Percentiles rank a stretch among this genome's conserved stretches.
Evolutionary conservation across 2,797 vertebrate genomes (phyloP).

Genomic region (Sciaenops ocellatus): DNA sequence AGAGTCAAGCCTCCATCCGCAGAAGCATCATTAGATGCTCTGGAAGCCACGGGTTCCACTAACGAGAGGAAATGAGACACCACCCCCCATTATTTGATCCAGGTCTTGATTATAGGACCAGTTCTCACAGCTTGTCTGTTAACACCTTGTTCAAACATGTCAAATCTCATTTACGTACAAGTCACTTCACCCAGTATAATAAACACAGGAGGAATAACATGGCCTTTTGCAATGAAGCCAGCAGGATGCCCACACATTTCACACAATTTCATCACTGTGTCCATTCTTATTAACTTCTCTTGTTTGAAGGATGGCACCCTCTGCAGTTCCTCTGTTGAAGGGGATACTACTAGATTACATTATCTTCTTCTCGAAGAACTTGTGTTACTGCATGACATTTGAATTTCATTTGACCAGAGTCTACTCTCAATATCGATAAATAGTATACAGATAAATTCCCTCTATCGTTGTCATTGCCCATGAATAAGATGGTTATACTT

Average conservation of each 20-base stretch:
- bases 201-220: constrained; percentile 42
- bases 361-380: constrained; percentile 7
- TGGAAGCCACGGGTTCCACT: constrained; percentile 24
- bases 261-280: constrained; percentile 73
- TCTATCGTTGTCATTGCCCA: too few species aligned
- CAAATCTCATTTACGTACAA: constrained; percentile 55
- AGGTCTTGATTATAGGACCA: constrained; percentile 39
- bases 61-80: constrained; percentile 56
- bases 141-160: constrained; percentile 56
- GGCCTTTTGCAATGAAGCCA: constrained; percentile 39
- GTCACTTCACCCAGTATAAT: constrained; percentile 44
- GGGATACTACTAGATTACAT: constrained; percentile 38
- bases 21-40: constrained; percentile 20
- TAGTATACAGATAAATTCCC: neutral
- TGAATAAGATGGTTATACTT: too few species aligned
- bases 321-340: constrained; percentile 26
- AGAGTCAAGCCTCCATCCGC: constrained; percentile 17
- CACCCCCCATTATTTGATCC: constrained; percentile 43
- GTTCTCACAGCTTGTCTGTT: constrained; percentile 43
- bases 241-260: constrained; percentile 63
- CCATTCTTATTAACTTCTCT: constrained; percentile 55
- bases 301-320: constrained; percentile 47
- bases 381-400: constrained; percentile 48
- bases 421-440: neutral
- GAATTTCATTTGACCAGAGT: constrained; percentile 14